Conservation (phyloP, 2,888 invertebrate species). For the Spodoptera picta region DNA sequence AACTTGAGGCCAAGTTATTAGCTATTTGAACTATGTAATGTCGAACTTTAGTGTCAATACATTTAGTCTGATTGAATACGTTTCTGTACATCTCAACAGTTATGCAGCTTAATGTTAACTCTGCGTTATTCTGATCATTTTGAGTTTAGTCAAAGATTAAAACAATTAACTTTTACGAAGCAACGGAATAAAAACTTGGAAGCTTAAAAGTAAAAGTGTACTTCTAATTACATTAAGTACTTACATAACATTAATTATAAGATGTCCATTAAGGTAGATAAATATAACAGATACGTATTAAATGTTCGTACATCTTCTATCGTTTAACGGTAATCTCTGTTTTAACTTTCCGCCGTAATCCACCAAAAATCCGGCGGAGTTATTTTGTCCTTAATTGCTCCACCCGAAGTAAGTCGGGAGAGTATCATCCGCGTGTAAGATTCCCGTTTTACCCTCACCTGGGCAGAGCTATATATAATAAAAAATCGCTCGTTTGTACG, state of each 20-base stretch:
- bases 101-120: too few relatives aligned
- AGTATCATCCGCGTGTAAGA: constrained; percentile 69
- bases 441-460: constrained; percentile 65
- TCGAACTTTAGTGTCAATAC: too few relatives aligned
- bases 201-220: too few relatives aligned
- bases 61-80: too few relatives aligned
- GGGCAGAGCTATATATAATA: constrained; percentile 63
- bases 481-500: constrained; percentile 80
- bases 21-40: background rate
- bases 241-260: background rate
- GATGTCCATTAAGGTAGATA: constrained; percentile 4
- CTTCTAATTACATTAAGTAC: too few relatives aligned
- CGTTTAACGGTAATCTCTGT: constrained; percentile 49
- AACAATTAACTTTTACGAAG: too few relatives aligned
- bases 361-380: constrained; percentile 64
- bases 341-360: constrained; percentile 60
- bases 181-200: too few relatives aligned
- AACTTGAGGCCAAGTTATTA: background rate
- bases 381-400: constrained; percentile 72
- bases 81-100: too few relatives aligned
- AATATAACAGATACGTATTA: constrained; percentile 8
- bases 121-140: too few relatives aligned
- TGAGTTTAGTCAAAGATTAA: too few relatives aligned
- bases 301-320: constrained; percentile 19
- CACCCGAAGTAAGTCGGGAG: constrained; percentile 60